Conservation (phyloP, 2,888 invertebrate genomes). For the Nomada flava region DNA sequence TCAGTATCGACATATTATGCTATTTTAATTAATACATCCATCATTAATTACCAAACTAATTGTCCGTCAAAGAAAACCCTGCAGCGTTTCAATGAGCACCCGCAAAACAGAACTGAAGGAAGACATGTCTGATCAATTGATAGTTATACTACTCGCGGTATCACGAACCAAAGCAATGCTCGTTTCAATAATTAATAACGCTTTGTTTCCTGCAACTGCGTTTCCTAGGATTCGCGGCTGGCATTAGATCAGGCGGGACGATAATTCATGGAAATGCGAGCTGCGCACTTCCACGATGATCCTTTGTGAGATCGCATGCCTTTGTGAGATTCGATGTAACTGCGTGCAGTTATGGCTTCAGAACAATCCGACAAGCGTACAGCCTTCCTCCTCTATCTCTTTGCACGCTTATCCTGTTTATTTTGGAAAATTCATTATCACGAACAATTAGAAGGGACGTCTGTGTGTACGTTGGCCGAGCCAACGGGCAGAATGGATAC, state of each 20-base stretch:
- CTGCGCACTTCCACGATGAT: constrained; percentile 21
- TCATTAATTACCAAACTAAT: not conserved
- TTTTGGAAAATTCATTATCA: constrained; percentile 13
- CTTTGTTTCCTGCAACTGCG: constrained; percentile 26
- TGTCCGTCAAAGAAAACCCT: not conserved
- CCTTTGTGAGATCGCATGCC: constrained; percentile 18
- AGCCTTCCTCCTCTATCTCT: not conserved
- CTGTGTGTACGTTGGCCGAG: not conserved
- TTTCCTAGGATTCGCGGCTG: constrained; percentile 6
- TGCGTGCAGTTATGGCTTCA: not conserved
- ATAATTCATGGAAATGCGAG: constrained; percentile 33
- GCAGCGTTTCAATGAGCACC: not conserved
- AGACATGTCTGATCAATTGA: not conserved
- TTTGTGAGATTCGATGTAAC: constrained; percentile 15
- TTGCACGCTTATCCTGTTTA: not conserved
- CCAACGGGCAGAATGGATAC: not conserved
- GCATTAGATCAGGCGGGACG: constrained; percentile 23
- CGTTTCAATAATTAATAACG: constrained; percentile 45
- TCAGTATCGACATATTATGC: too few species aligned
- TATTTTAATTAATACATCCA: not conserved
- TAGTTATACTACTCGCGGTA: not conserved
- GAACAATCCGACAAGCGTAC: not conserved
- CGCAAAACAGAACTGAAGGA: not conserved
- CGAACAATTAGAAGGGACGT: not conserved
- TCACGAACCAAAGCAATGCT: constrained; percentile 24